phyloP scores from a whole-genome alignment of 2,888 invertebrate genomes.

The Abrostola triplasia region DNA sequence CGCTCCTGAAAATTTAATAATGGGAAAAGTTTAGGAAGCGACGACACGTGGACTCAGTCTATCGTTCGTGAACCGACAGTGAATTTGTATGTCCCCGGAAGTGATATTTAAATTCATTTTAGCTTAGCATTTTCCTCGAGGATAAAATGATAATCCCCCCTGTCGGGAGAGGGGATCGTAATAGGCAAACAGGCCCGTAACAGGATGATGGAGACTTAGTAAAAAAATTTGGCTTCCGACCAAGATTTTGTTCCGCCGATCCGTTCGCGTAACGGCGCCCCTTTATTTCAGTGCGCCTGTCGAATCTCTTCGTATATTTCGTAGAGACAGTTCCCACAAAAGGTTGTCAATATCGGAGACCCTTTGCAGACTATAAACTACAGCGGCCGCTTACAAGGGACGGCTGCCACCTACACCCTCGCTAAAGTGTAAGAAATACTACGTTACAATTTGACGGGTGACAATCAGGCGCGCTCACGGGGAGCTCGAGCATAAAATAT shows the following conservation, averaged over 20 bases:
- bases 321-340: constrained; percentile 42
- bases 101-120: constrained; percentile 59
- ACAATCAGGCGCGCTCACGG: constrained; percentile 38
- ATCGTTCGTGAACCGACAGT: constrained; percentile 41
- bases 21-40: constrained; percentile 56
- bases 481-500: constrained; percentile 44
- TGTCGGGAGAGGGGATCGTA: constrained; percentile 32
- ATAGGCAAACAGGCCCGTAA: constrained; percentile 39
- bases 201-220: constrained; percentile 44
- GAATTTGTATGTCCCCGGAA: constrained; percentile 49
- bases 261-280: constrained; percentile 29
- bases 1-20: constrained; percentile 58
- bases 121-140: constrained; percentile 35
- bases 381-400: constrained; percentile 46
- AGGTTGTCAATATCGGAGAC: constrained; percentile 54
- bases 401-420: constrained; percentile 15
- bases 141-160: constrained; percentile 50
- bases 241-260: constrained; percentile 40
- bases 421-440: constrained; percentile 48
- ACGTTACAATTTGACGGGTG: constrained; percentile 28
- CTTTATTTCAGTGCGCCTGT: constrained; percentile 45
- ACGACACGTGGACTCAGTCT: constrained; percentile 51
- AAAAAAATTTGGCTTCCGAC: constrained; percentile 40
- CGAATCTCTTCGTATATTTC: constrained; percentile 47
- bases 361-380: constrained; percentile 54